These are phyloP conservation scores for Zaprionus camerounensis DNA, from an alignment of 1,140 invertebrate genomes.

Conservation along the genomic window DNA sequence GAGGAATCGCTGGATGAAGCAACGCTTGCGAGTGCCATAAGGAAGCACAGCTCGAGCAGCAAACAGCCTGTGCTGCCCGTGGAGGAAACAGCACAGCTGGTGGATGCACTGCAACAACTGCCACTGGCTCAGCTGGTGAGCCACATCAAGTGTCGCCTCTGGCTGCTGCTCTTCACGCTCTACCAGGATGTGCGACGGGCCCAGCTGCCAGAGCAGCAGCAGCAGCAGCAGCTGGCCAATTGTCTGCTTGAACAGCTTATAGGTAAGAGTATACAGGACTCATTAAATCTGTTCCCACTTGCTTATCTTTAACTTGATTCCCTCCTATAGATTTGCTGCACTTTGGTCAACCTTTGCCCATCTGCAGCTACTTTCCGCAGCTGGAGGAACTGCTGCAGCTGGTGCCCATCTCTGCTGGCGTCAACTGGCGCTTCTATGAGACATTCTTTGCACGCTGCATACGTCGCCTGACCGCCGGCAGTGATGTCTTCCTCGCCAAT, in stretches of 20 bases:
- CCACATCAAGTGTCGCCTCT: slow-evolving; percentile 51
- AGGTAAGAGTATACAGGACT: slow-evolving; percentile 21
- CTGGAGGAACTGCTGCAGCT: slow-evolving; percentile 40
- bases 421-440: slow-evolving; percentile 61
- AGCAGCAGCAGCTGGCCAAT: background rate
- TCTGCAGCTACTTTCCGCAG: slow-evolving; percentile 47
- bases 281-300: background rate
- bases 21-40: slow-evolving; percentile 1
- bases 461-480: slow-evolving; percentile 41
- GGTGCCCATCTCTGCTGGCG: slow-evolving; percentile 25
- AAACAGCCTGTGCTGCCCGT: slow-evolving; percentile 36
- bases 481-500: slow-evolving; percentile 50
- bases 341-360: slow-evolving; percentile 58
- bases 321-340: slow-evolving; percentile 56
- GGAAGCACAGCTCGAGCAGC: slow-evolving; percentile 6
- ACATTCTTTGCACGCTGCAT: slow-evolving; percentile 61
- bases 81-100: slow-evolving; percentile 9
- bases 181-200: slow-evolving; percentile 38
- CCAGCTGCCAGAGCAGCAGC: background rate
- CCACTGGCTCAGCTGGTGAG: slow-evolving; percentile 47
- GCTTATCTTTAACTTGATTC: background rate
- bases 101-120: slow-evolving; percentile 43
- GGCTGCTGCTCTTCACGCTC: slow-evolving; percentile 52
- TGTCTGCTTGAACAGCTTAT: slow-evolving; percentile 50
- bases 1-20: background rate